A percentile compares a stretch with the other conserved stretches of the same genome.
These are phyloP conservation scores for Drosophila takahashii DNA, from an alignment of 1,140 invertebrate genomes.

Conservation along the genomic window DNA sequence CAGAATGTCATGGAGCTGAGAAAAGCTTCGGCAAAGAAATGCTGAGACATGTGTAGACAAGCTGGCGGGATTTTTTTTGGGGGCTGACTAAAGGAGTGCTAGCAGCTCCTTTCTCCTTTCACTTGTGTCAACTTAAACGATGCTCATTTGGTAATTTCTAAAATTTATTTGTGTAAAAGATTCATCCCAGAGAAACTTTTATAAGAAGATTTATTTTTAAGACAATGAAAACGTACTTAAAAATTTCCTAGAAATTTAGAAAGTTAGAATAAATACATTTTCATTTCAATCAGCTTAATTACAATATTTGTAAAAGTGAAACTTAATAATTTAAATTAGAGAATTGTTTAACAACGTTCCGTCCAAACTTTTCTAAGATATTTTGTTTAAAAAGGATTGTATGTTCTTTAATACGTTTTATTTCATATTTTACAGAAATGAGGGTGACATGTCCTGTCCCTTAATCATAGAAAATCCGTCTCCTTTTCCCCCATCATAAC, in stretches of 20 bases:
- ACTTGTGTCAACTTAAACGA: conserved; percentile 3
- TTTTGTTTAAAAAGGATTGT: too few relatives aligned
- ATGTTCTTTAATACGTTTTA: too few relatives aligned
- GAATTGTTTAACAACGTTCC: too few relatives aligned
- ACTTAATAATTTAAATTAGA: too few relatives aligned
- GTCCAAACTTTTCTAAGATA: too few relatives aligned
- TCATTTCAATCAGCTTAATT: too few relatives aligned
- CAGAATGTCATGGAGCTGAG: conserved; percentile 14
- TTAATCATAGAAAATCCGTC: conserved; percentile 11
- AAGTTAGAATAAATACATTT: too few relatives aligned
- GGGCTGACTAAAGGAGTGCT: conserved; percentile 1
- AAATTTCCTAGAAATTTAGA: too few relatives aligned
- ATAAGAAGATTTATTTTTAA: neutral
- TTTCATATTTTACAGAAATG: too few relatives aligned
- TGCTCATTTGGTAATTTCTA: neutral
- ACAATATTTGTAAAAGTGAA: too few relatives aligned
- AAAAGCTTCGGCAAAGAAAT: conserved; percentile 44
- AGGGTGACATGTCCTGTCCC: neutral
- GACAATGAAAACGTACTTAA: neutral
- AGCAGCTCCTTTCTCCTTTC: conserved; percentile 34
- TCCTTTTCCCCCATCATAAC: neutral
- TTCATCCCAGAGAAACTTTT: too few relatives aligned
- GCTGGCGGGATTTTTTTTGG: conserved; percentile 37
- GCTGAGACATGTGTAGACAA: conserved; percentile 56
- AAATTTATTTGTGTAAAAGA: neutral